phyloP scores from a whole-genome alignment of 2,888 invertebrate genomes.

The Peribatodes rhomboidaria region DNA sequence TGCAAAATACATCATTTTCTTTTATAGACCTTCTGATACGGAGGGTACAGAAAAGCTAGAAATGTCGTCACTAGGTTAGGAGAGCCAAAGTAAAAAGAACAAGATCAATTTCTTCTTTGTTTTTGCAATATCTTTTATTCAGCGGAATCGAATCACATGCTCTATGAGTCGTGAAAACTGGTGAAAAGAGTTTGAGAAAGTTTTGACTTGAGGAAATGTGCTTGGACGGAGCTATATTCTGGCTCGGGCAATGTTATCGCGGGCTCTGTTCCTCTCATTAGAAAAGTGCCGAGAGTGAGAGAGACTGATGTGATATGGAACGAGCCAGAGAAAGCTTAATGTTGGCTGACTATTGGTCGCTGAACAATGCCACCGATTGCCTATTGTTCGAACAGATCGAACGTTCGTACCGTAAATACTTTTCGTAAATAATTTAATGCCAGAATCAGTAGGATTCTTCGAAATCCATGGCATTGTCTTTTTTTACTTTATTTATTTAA shows the following conservation, averaged over 20 bases:
- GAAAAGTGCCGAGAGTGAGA: too few species aligned
- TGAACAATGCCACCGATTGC: neutral
- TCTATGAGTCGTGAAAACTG: slow-evolving; percentile 14
- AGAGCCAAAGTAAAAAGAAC: neutral
- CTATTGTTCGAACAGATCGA: neutral
- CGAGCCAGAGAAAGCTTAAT: too few species aligned
- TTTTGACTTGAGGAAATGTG: slow-evolving; percentile 6
- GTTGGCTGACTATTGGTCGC: neutral
- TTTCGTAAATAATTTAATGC: neutral
- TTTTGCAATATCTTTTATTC: slow-evolving; percentile 15
- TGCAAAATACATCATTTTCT: too few species aligned
- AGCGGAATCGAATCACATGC: slow-evolving; percentile 11
- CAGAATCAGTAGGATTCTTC: neutral
- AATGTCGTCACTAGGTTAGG: too few species aligned
- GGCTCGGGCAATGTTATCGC: too few species aligned
- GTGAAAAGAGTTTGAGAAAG: slow-evolving; percentile 3
- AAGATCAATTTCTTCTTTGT: slow-evolving; percentile 14
- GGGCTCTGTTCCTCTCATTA: too few species aligned
- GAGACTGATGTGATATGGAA: too few species aligned
- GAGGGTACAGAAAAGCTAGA: too few species aligned
- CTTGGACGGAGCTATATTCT: slow-evolving; percentile 6
- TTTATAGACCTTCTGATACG: too few species aligned
- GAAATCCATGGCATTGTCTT: neutral
- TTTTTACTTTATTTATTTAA: too few species aligned
- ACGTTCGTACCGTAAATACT: neutral